Conservation (phyloP, 2,888 invertebrate genomes). For the Melikaiella ostensackeni region DNA sequence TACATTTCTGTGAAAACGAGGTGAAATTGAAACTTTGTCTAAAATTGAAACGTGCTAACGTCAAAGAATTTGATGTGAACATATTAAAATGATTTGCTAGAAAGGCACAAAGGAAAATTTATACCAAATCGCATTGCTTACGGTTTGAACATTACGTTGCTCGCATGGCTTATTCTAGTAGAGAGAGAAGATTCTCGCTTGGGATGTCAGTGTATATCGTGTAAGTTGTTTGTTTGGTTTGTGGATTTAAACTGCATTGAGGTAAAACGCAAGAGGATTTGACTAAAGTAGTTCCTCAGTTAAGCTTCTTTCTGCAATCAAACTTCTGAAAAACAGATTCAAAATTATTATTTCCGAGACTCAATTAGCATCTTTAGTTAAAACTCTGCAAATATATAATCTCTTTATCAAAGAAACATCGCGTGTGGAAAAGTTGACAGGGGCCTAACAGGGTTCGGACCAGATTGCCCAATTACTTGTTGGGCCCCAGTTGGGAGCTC, state of each 20-base stretch:
- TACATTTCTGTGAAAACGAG: not conserved
- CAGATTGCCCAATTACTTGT: too few species aligned
- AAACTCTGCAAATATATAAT: not conserved
- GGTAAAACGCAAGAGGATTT: constrained; percentile 63
- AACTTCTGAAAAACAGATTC: not conserved
- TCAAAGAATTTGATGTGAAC: not conserved
- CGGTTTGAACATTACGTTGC: not conserved
- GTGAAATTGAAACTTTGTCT: not conserved
- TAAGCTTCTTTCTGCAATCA: constrained; percentile 40
- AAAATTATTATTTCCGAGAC: constrained; percentile 1
- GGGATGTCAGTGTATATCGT: constrained; percentile 58
- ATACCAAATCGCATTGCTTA: not conserved
- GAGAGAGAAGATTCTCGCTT: constrained; percentile 44
- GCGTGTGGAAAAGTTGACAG: too few species aligned
- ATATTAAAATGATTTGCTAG: not conserved
- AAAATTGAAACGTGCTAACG: too few species aligned
- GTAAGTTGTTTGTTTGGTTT: constrained; percentile 45
- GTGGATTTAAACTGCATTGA: constrained; percentile 55
- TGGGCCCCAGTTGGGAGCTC: too few species aligned
- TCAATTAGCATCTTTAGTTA: not conserved
- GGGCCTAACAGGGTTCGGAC: too few species aligned
- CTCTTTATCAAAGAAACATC: not conserved
- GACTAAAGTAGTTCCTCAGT: constrained; percentile 49
- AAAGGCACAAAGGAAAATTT: not conserved
- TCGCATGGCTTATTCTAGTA: constrained; percentile 35